Conservation (phyloP, 2,113 vertebrate genomes). For the Nansenia antarctica region DNA sequence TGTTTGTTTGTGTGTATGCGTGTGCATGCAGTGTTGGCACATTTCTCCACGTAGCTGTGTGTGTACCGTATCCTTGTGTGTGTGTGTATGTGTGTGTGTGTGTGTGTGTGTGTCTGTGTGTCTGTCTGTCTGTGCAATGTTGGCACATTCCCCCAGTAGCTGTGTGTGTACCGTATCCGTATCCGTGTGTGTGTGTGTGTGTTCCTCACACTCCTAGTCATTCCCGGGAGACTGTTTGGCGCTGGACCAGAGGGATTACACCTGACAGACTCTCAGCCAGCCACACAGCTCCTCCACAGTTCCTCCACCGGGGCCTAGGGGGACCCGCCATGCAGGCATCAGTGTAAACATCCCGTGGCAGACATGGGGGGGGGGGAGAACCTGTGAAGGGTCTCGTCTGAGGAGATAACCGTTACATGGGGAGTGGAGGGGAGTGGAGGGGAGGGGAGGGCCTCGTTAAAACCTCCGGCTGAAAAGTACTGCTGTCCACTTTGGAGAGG, state of each 20-base stretch:
- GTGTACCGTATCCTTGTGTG: no score
- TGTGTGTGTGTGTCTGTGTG: neutral
- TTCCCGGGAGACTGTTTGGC: neutral
- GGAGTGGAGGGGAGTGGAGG: conserved; percentile 34
- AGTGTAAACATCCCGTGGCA: conserved; percentile 64
- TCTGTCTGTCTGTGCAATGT: neutral
- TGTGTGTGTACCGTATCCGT: neutral
- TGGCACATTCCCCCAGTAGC: neutral
- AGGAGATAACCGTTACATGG: conserved; percentile 49
- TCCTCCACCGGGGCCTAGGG: conserved; percentile 34
- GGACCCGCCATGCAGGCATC: conserved; percentile 41
- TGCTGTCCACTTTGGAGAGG: conserved; percentile 26
- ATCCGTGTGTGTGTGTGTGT: neutral
- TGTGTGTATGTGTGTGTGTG: no score
- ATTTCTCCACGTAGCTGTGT: no score
- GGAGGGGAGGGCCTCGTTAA: conserved; percentile 46
- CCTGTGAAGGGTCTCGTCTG: conserved; percentile 56
- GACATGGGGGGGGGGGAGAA: conserved; percentile 53
- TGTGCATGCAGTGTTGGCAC: no score
- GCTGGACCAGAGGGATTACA: conserved; percentile 3
- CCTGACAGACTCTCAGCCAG: conserved; percentile 22
- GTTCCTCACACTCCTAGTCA: neutral
- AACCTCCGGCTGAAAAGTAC: conserved; percentile 32
- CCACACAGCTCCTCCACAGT: conserved; percentile 25
- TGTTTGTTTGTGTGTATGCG: no score